Evolutionary conservation across 2,797 vertebrate species (phyloP), one percentile per base, ranked within the genome.

Genomic region (Microctenopoma stevenorrisi): DNA sequence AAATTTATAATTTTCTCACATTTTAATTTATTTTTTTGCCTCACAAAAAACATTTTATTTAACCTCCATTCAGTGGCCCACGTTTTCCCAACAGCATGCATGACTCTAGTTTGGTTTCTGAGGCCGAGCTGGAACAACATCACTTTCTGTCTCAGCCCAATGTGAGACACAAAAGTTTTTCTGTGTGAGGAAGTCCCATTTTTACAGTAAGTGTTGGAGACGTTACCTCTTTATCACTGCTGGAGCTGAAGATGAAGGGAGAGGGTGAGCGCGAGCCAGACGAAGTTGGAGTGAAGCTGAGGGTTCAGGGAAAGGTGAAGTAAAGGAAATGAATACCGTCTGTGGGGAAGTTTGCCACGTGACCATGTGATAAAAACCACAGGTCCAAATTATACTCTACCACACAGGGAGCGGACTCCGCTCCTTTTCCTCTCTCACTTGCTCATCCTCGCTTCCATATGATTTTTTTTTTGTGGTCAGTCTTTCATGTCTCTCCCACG

Each of bases 271-370:
- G 54, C 0, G 12, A 72, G 82, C 64, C 76, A 76, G 82, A 62
- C 59, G 35, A 76, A 82, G 74, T 76, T 72, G 50, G 65, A 77
- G 68, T 10, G 50, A 82, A 74, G 71, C 76, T 38, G 72, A 49
- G 77, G 85, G 93, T 93, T 94, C 93, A 92, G 89, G 88, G 86
- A 91, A 90, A 92, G 93, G 91, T 94, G 90, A 94, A 92, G 85
- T 84, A 58, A 91, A 92, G 92, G 92, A 94, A 93, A 92, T 93
- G 81, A 91, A 90, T 84, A 77, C 85, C 73, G 88, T 92, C 87
- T 91, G 87, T 85, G 79, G 81, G 88, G 89, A 93, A 91, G 87
- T 86, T 89, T 64, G 79, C 81, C 86, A 86, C 86, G 86, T 91
- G 91, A 92, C 88, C 79, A 65, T 16, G 72, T 44, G 72, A 84